Percentiles rank a stretch among this genome's conserved stretches.
phyloP scores from a whole-genome alignment of 2,888 invertebrate species.

The Petrophora chlorosata region DNA sequence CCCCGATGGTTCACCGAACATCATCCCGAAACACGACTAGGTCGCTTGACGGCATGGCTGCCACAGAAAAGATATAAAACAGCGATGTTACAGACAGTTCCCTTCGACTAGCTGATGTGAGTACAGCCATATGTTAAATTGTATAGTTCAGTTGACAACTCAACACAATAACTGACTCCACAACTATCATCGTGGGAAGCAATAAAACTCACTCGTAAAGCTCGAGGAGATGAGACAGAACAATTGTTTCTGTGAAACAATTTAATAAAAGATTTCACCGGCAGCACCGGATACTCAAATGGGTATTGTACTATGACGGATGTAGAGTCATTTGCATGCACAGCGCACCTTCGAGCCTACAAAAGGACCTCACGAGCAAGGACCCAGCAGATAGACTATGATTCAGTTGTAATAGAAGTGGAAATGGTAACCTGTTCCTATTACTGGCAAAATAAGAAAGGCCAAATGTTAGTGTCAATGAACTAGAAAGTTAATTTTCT shows the following conservation, averaged over 20 bases:
- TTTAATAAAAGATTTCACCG: slow-evolving; percentile 13
- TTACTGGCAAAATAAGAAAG: too few species aligned
- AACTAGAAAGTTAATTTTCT: not conserved
- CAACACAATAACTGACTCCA: not conserved
- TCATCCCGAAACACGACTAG: too few species aligned
- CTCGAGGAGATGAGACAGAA: not conserved
- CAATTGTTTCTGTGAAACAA: slow-evolving; percentile 8
- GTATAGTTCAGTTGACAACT: not conserved
- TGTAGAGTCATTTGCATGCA: slow-evolving; percentile 75
- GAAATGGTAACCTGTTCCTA: too few species aligned
- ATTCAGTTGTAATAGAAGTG: not conserved
- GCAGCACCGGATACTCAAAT: slow-evolving; percentile 64
- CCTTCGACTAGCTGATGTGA: slow-evolving; percentile 8
- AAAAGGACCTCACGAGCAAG: slow-evolving; percentile 32
- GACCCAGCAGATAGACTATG: slow-evolving; percentile 22
- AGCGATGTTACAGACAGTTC: slow-evolving; percentile 3
- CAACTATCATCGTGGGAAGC: slow-evolving; percentile 11
- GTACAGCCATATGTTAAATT: slow-evolving; percentile 12
- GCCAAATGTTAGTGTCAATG: too few species aligned
- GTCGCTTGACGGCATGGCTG: too few species aligned
- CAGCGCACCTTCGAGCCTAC: slow-evolving; percentile 44
- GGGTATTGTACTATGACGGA: slow-evolving; percentile 67
- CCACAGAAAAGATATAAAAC: slow-evolving; percentile 17
- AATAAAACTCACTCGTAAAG: slow-evolving; percentile 3
- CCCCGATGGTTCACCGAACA: too few species aligned